phyloP scores from a whole-genome alignment of 1,140 invertebrate genomes.

The Drosophila elegans region DNA sequence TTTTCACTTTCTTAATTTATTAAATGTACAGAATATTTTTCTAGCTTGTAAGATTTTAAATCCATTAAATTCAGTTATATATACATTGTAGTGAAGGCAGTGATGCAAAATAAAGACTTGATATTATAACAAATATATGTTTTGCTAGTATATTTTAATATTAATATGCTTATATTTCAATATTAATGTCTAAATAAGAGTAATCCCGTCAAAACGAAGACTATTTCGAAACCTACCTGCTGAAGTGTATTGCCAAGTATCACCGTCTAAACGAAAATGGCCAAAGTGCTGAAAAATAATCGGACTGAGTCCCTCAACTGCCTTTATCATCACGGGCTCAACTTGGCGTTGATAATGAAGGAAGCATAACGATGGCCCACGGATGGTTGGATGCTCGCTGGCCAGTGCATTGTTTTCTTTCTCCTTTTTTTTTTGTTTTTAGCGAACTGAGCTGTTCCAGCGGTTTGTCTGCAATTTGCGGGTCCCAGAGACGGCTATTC shows the following conservation, averaged over 20 bases:
- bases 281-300: conserved; percentile 67
- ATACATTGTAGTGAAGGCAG: no score
- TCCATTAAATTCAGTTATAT: no score
- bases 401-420: conserved; percentile 60
- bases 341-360: conserved; percentile 78
- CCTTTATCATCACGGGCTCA: conserved; percentile 75
- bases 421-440: conserved; percentile 26
- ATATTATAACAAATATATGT: no score
- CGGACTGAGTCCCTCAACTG: conserved; percentile 66
- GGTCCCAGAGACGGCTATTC: conserved; percentile 22
- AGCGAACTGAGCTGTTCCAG: conserved; percentile 37
- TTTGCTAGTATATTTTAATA: no score
- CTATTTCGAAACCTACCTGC: background rate
- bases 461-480: conserved; percentile 67
- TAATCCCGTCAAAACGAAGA: no score
- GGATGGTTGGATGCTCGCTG: conserved; percentile 46
- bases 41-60: no score
- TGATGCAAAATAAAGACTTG: no score
- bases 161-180: no score
- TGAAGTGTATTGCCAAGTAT: conserved; percentile 8
- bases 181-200: no score
- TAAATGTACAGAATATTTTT: no score
- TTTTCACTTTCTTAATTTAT: no score
- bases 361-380: conserved; percentile 39
- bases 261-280: conserved; percentile 29